Conservation (phyloP, 2,888 invertebrate species). For the Gasteruption jaculator region DNA sequence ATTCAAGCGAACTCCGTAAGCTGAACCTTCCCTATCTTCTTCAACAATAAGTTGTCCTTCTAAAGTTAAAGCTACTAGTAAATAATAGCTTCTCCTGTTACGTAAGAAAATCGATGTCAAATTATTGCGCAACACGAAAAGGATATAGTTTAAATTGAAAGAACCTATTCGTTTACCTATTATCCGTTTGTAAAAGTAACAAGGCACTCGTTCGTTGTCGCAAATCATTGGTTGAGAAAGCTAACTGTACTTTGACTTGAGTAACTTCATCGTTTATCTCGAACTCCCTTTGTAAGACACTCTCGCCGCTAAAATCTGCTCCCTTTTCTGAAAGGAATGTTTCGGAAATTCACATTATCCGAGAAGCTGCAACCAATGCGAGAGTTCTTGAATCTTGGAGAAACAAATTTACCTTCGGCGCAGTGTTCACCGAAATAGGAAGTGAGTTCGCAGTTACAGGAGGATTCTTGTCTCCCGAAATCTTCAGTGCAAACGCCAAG, state of each 20-base stretch:
- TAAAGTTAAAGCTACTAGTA: constrained; percentile 75
- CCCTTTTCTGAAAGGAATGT: constrained; percentile 64
- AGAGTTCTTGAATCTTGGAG: neutral
- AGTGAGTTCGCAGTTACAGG: constrained; percentile 84
- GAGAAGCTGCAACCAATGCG: neutral
- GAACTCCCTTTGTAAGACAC: constrained; percentile 75
- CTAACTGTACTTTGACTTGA: constrained; percentile 78
- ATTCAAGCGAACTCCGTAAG: constrained; percentile 70
- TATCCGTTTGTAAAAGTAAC: constrained; percentile 76
- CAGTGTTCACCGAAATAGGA: constrained; percentile 88
- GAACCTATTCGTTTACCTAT: constrained; percentile 58
- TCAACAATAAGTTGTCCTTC: constrained; percentile 81
- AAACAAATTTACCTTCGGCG: constrained; percentile 58
- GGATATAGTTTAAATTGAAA: too few relatives aligned
- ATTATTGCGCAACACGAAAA: too few relatives aligned
- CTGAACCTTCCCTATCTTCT: constrained; percentile 75
- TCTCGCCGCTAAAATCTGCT: constrained; percentile 84
- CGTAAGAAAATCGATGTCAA: too few relatives aligned
- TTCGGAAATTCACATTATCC: neutral
- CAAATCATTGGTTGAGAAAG: constrained; percentile 79
- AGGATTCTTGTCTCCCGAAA: constrained; percentile 79
- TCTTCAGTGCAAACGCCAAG: constrained; percentile 85
- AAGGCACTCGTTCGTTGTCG: constrained; percentile 76
- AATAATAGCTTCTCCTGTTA: constrained; percentile 78
- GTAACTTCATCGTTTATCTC: constrained; percentile 65